Percentiles rank a stretch among this genome's conserved stretches.
Evolutionary conservation across 2,888 invertebrate genomes (phyloP).

Genomic region (Cylindroiulus punctatus): DNA sequence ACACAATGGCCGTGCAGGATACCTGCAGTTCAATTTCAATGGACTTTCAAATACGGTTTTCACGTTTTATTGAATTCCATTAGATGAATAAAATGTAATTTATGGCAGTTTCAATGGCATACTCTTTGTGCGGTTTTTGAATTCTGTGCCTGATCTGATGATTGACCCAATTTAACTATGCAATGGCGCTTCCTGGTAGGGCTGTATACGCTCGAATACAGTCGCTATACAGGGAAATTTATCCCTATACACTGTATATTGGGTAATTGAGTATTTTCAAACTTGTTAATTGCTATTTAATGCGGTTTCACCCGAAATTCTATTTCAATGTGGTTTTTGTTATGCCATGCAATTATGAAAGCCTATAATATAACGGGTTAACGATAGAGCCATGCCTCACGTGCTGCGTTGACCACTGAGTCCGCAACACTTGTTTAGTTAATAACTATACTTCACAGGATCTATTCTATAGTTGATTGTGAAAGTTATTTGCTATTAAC

Average conservation of each 20-base stretch:
- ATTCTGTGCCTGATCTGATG: too few relatives aligned
- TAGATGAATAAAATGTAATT: too few relatives aligned
- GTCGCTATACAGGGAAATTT: not conserved
- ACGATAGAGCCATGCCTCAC: not conserved
- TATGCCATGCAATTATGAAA: too few relatives aligned
- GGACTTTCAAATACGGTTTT: not conserved
- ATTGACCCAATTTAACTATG: too few relatives aligned
- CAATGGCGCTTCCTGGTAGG: too few relatives aligned
- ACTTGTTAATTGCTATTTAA: not conserved
- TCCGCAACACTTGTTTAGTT: not conserved
- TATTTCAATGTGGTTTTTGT: not conserved
- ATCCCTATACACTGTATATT: not conserved
- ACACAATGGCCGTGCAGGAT: too few relatives aligned
- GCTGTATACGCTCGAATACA: too few relatives aligned
- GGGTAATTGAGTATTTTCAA: not conserved
- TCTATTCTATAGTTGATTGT: constrained; percentile 45
- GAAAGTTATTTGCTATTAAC: not conserved
- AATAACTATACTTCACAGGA: constrained; percentile 47
- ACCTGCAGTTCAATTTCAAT: too few relatives aligned
- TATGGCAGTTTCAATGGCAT: too few relatives aligned
- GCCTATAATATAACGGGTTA: too few relatives aligned
- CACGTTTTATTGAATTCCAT: not conserved
- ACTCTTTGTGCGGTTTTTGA: too few relatives aligned
- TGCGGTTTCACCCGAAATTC: not conserved
- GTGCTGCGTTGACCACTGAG: not conserved